Evolutionary conservation across 2,797 vertebrate species (phyloP).

Genomic region (Odontamblyopus rebecca): DNA sequence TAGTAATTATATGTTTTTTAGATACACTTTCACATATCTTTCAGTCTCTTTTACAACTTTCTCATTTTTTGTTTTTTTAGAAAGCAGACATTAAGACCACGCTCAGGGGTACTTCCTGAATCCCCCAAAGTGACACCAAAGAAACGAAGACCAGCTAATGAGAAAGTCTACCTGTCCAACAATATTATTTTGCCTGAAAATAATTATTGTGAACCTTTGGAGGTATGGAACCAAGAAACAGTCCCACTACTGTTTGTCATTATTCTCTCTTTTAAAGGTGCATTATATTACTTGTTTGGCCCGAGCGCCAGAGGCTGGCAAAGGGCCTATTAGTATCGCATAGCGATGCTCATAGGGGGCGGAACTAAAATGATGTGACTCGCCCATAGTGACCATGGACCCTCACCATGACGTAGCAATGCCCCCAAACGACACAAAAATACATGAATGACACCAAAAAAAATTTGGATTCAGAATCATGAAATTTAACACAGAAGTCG

Average conservation of each 20-base stretch:
- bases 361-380: no score
- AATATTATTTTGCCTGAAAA: slow-evolving; percentile 10
- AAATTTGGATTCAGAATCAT: no score
- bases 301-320: no score
- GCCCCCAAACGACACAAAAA: no score
- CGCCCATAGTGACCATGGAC: no score
- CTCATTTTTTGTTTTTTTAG: not conserved
- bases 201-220: slow-evolving; percentile 4
- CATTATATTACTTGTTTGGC: no score
- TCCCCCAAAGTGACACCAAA: not conserved
- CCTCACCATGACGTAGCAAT: no score
- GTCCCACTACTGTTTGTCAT: not conserved
- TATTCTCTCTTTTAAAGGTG: not conserved
- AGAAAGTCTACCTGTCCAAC: not conserved
- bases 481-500: no score
- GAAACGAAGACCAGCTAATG: slow-evolving; percentile 7
- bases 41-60: not conserved
- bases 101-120: not conserved
- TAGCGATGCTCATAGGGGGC: no score
- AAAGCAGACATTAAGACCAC: slow-evolving; percentile 1
- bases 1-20: not conserved
- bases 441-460: no score
- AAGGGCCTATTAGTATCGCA: no score
- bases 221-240: slow-evolving; percentile 2
- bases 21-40: not conserved